These are phyloP conservation scores for Bombus breviceps DNA, from an alignment of 1,140 invertebrate species.

Conservation along the genomic window DNA sequence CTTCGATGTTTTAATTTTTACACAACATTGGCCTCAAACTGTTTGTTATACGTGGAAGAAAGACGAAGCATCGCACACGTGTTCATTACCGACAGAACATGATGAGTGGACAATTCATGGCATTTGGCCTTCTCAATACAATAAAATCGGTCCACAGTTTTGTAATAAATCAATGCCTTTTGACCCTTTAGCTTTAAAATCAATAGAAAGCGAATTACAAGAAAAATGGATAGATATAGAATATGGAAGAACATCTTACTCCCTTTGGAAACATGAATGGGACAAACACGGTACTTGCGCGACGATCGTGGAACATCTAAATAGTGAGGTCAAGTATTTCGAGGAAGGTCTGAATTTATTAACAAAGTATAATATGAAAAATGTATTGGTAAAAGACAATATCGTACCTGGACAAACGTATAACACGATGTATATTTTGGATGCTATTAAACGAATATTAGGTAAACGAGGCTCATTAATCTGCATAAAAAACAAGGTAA, in stretches of 20 bases:
- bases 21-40: conserved; percentile 91
- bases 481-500: conserved; percentile 71
- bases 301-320: conserved; percentile 83
- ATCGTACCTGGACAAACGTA: conserved; percentile 86
- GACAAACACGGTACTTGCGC: conserved; percentile 93
- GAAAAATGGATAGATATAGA: conserved; percentile 90
- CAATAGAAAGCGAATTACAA: conserved; percentile 85
- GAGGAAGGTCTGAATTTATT: conserved; percentile 86
- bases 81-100: conserved; percentile 85
- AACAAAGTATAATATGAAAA: conserved; percentile 85
- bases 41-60: conserved; percentile 89
- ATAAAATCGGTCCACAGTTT: conserved; percentile 86
- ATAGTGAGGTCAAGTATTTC: conserved; percentile 90
- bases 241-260: conserved; percentile 83
- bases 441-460: conserved; percentile 81
- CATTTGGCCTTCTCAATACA: conserved; percentile 90
- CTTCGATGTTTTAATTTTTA: conserved; percentile 91
- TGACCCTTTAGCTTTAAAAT: conserved; percentile 83
- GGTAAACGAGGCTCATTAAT: conserved; percentile 63
- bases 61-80: conserved; percentile 83
- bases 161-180: conserved; percentile 88
- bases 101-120: conserved; percentile 91
- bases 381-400: conserved; percentile 83
- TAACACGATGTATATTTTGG: conserved; percentile 83
- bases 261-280: conserved; percentile 93